Evolutionary conservation across 2,797 vertebrate species (phyloP).

Genomic region (Ammospiza maritima): DNA sequence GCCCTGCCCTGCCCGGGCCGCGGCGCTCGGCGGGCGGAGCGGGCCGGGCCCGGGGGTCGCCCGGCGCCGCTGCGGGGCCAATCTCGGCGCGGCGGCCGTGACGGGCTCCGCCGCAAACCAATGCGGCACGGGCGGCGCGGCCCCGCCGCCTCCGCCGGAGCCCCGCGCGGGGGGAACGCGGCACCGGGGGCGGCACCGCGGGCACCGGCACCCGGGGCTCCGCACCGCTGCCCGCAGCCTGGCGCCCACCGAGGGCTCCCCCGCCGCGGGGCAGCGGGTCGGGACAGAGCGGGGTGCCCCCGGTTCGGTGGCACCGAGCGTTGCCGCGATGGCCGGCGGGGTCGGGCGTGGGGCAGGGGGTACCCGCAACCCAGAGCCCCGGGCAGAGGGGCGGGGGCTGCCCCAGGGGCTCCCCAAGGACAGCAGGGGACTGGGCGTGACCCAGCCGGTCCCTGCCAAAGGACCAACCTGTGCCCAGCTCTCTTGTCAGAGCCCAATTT

Average conservation of each 20-base stretch:
- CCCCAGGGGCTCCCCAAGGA: neutral
- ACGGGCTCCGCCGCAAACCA: neutral
- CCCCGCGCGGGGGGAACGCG: neutral
- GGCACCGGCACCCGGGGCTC: neutral
- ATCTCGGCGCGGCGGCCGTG: neutral
- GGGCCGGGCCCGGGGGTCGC: neutral
- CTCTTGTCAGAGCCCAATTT: fast-evolving
- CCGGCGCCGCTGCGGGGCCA: neutral
- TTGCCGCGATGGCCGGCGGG: fast-evolving
- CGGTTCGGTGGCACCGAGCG: neutral
- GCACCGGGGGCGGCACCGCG: neutral
- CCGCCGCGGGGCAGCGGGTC: neutral
- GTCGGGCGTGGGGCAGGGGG: fast-evolving
- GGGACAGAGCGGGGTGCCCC: neutral
- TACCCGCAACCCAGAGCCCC: fast-evolving
- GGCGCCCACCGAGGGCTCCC: neutral
- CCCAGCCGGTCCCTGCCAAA: neutral
- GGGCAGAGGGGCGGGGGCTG: neutral
- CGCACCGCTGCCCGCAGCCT: neutral
- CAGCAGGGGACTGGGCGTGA: fast-evolving
- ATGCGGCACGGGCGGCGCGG: conserved; percentile 43
- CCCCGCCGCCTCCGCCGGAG: neutral
- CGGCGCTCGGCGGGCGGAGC: neutral
- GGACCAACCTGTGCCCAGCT: fast-evolving
- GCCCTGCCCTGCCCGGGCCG: neutral